phyloP scores from a whole-genome alignment of 2,113 vertebrate species.

The Calyptommatus sinebrachiatus region DNA sequence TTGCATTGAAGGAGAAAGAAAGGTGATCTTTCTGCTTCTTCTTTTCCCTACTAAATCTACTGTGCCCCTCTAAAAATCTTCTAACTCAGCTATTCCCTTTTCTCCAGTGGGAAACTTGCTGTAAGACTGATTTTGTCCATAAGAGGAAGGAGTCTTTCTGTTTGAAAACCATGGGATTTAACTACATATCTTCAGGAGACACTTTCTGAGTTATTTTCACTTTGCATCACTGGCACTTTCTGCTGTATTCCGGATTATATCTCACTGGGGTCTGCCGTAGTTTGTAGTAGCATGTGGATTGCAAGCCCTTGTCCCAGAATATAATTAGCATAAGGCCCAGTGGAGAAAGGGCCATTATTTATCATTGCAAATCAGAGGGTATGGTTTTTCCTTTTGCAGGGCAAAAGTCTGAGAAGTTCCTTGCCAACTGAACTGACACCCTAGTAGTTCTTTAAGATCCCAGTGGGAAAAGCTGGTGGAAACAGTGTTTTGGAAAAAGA shows the following conservation, averaged over 20 bases:
- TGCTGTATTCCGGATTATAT: too few species aligned
- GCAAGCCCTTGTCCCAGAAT: too few species aligned
- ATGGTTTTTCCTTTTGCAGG: slow-evolving; percentile 47
- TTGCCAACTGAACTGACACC: slow-evolving; percentile 45
- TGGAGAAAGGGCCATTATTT: too few species aligned
- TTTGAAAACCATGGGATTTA: neutral
- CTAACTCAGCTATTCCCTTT: neutral
- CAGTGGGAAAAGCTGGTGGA: neutral
- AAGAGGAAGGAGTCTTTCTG: neutral
- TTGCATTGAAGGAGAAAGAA: neutral
- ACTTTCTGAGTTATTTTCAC: slow-evolving; percentile 14
- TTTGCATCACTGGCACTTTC: slow-evolving; percentile 6
- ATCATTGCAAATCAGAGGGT: too few species aligned
- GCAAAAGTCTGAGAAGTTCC: neutral
- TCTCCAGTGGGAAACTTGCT: neutral
- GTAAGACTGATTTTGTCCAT: neutral
- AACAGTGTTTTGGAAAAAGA: neutral
- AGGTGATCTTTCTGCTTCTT: neutral
- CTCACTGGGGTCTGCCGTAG: too few species aligned
- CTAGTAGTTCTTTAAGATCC: slow-evolving; percentile 1
- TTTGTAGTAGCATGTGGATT: too few species aligned
- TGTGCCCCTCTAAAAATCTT: neutral
- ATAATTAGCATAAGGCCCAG: too few species aligned
- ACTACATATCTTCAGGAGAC: slow-evolving; percentile 41
- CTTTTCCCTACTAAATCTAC: neutral